Base-by-base conservation (phyloP, 2,888 invertebrate genomes). In the Cantharis flavilabris region DNA sequence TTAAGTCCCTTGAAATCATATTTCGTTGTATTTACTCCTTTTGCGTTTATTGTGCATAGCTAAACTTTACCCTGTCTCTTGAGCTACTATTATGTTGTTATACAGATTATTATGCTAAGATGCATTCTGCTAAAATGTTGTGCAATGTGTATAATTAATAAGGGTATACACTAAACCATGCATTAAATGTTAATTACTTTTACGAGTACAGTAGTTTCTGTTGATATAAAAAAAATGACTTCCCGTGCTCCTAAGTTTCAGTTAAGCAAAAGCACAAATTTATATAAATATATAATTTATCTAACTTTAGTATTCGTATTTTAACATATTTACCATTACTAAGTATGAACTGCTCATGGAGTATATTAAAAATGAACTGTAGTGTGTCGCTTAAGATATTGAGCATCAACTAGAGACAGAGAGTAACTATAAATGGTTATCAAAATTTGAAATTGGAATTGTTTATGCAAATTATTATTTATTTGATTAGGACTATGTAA, bases 131-230 rank as follows among this genome's bases (percentile, higher is more conserved):
- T 67, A 65, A 69, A 69, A 33, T 71, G 76, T 71, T 73, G 69
- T 77, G 71, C 73, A 73, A 64, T 73, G 73, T 73, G 76, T 73
- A 73, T 77, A 73, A 77, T 77, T 77, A 77, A 77, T 77, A 71
- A 69, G 26, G 71, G 73, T 62, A 73, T 75, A 75, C 69, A 77
- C 33, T 71, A 73, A 71, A 69, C 73, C 73, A 73, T 71, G 73
- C 76, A 67, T 73, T 67, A 77, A 77, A 77, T 77, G 71, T 67
- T 77, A 77, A 77, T 77, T 77, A 77, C 65, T 67, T 23, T n/a
- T 23, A 11, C 11, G 16, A 64, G 64, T 10, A 30, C 10, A 7
- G 11, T 64, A 20, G 64, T 64, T 20, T 18, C 18, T 10, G 49
- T n/a, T n/a, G 49, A 49, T 49, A 49, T n/a, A 49, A 49, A 49